Evolutionary conservation across 1,140 invertebrate genomes (phyloP).

Genomic region (Ridgeia piscesae): DNA sequence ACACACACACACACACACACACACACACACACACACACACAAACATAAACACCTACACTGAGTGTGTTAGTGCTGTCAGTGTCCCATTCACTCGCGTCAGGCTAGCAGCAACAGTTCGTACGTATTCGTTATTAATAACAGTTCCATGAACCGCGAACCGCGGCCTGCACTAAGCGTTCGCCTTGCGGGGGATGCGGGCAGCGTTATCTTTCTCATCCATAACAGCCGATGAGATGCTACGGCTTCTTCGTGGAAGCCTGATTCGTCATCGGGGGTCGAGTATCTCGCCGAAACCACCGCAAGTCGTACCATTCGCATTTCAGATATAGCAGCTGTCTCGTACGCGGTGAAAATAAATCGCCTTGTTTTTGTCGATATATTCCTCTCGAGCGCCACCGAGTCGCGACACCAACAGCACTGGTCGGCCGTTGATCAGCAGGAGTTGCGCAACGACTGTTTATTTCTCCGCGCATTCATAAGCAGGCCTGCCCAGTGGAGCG

Average conservation of each 20-base stretch:
- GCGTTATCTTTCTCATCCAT: neutral
- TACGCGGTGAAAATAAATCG: neutral
- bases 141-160: neutral
- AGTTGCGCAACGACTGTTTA: neutral
- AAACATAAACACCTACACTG: no score
- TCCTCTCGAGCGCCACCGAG: neutral
- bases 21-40: neutral
- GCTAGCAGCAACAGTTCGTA: neutral
- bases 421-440: neutral
- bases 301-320: neutral
- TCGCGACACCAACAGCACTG: neutral
- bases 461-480: neutral
- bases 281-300: neutral
- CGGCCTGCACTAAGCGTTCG: neutral
- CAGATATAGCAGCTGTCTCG: neutral
- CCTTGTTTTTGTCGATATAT: neutral
- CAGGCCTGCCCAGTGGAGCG: neutral
- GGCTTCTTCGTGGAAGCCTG: neutral
- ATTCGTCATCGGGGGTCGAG: neutral
- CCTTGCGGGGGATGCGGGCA: neutral
- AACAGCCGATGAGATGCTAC: neutral
- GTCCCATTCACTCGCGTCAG: neutral
- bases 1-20: neutral
- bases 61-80: neutral
- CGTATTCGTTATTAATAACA: neutral